A percentile compares a stretch with the other conserved stretches of the same genome.
phyloP scores from a whole-genome alignment of 2,888 invertebrate species.

The Arrhopalites spinosus region DNA sequence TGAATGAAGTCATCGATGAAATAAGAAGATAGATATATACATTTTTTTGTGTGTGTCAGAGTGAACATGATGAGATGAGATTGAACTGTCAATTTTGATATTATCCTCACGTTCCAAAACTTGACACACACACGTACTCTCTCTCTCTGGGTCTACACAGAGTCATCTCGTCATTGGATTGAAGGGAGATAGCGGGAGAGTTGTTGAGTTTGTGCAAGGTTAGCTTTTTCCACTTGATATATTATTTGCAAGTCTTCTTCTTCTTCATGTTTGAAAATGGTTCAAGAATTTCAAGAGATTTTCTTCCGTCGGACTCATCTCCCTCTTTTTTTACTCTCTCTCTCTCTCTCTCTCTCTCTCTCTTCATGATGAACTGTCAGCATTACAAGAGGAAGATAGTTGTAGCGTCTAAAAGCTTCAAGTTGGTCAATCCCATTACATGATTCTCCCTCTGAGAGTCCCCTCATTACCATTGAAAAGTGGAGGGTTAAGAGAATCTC shows the following conservation, averaged over 20 bases:
- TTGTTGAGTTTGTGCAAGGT: constrained; percentile 27
- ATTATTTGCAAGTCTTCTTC: constrained; percentile 6
- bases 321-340: neutral
- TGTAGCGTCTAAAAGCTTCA: neutral
- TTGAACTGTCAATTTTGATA: constrained; percentile 25
- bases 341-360: neutral
- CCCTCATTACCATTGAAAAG: neutral
- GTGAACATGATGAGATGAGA: neutral
- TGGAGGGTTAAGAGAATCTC: neutral
- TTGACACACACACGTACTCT: neutral
- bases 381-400: neutral
- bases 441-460: neutral
- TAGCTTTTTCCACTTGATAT: constrained; percentile 28
- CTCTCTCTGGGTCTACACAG: too few relatives aligned
- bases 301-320: neutral
- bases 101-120: constrained; percentile 8
- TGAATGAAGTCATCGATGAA: constrained; percentile 1
- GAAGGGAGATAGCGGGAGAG: constrained; percentile 11
- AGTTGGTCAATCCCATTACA: neutral
- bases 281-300: neutral
- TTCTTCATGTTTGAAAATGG: neutral
- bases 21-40: neutral
- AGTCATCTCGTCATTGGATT: neutral
- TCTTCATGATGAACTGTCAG: constrained; percentile 1
- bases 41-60: neutral